These are phyloP conservation scores for Lysandra bellargus DNA, from an alignment of 2,888 invertebrate species.

Conservation along the genomic window DNA sequence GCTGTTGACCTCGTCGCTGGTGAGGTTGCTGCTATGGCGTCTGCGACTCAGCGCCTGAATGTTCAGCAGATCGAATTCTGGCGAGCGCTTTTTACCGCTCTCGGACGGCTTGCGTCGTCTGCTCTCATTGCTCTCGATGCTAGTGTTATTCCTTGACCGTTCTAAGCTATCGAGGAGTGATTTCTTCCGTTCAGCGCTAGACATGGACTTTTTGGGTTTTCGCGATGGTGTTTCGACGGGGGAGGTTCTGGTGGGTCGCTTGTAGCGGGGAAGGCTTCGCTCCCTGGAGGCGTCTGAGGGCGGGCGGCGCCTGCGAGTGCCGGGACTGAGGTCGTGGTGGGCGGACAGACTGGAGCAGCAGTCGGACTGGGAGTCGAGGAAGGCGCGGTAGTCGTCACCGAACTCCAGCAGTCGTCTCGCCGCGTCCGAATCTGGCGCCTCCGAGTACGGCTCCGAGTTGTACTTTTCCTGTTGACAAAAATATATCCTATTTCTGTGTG, in stretches of 20 bases:
- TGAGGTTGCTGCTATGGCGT: conserved; percentile 72
- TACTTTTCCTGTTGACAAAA: conserved; percentile 88
- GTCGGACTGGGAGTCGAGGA: conserved; percentile 94
- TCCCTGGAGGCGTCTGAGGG: conserved; percentile 67
- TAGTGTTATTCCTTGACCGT: conserved; percentile 71
- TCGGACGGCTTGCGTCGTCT: conserved; percentile 68
- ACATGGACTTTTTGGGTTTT: conserved; percentile 75
- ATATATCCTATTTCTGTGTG: neutral
- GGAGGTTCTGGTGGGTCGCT: conserved; percentile 63
- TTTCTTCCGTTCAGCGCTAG: conserved; percentile 76
- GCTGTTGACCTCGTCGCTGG: conserved; percentile 75
- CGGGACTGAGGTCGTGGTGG: conserved; percentile 69
- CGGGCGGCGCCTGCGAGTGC: conserved; percentile 64
- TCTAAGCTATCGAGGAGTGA: conserved; percentile 72
- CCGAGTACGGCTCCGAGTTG: conserved; percentile 94
- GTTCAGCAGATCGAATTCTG: conserved; percentile 71
- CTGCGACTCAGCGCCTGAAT: conserved; percentile 67
- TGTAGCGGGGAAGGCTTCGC: conserved; percentile 62
- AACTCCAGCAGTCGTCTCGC: conserved; percentile 91
- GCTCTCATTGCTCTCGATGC: conserved; percentile 73
- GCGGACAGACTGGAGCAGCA: conserved; percentile 90
- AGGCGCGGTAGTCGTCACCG: conserved; percentile 94
- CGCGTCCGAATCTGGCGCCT: conserved; percentile 91
- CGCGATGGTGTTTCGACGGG: conserved; percentile 66
- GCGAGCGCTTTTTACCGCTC: conserved; percentile 68